Base-by-base conservation (phyloP, 2,113 vertebrate genomes). In the Nestor notabilis region DNA sequence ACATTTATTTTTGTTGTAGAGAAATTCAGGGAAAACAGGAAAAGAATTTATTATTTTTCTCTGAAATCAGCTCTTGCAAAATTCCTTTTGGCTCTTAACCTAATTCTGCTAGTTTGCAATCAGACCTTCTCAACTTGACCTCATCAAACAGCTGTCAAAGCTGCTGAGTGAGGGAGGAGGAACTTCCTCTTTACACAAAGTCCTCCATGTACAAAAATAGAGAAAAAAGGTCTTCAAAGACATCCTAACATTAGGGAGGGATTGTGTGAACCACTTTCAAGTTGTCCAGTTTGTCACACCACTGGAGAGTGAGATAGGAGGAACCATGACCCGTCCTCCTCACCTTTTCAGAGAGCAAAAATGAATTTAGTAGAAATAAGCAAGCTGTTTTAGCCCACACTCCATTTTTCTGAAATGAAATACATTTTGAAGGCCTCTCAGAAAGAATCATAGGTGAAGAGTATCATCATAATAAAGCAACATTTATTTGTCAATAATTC, bases 1-100 rank as follows among this genome's bases (percentile, higher is more conserved):
- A 0, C 0, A 2, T 44, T 56, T 35, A 0, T 21, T 90, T 75
- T 31, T 47, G 8, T 63, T 18, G 37, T 17, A 17, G 6, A 60
- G 28, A 90, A 80, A 80, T 83, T 49, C 8, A 55, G 24, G 5
- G 13, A 60, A 68, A 80, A 58, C 2, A 41, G 4, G 2, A 29
- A 63, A 88, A 37, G 25, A 50, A 5, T 11, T 1, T 31, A 16
- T 15, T 2, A 15, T 3, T 61, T 79, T 81, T 23, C 13, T 68
- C 39, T 85, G 37, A 74, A 94, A 81, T 74, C 9, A 55, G 5
- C 6, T 41, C 6, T 87, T 72, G 18, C 6, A 24, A 63, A 50
- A 2, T 60, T 79, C 3, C 17, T 43, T 88, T 89, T 53, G 11
- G 6, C 3, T 83, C 7, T 87, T 61, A 70, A 8, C 10, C 7